Evolutionary conservation across 1,140 invertebrate genomes (phyloP), one percentile per base, ranked within the genome.

Genomic region (Melanaphis sacchari): DNA sequence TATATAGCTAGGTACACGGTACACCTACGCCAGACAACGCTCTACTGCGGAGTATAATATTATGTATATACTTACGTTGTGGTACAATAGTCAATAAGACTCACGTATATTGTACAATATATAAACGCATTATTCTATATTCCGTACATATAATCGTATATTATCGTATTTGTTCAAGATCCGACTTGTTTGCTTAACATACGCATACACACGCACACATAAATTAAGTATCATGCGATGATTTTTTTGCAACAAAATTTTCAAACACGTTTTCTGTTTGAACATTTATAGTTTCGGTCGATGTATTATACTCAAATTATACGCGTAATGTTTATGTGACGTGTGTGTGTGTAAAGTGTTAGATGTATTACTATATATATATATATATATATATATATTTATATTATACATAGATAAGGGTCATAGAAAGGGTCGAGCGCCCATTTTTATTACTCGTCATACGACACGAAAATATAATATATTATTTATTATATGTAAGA

Each of bases 251-350:
- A n/a, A 76, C 31, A 76, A n/a, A 76, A 76, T 76, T 18, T 66
- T n/a, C 31, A 76, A 76, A 76, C 59, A 76, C 59, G 59, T 76
- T 76, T 76, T 76, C 59, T n/a, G 59, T n/a, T 76, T n/a, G n/a
- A n/a, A n/a, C 4, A n/a, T 11, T 15, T 49, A 76, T 76, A 76
- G 11, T 76, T n/a, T 76, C 31, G 31, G n/a, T 36, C 59, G 59
- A 76, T 76, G 0, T 66, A 66, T 31, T 66, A 59, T n/a, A 66
- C n/a, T n/a, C 31, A 31, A 8, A 11, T 11, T 26, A 59, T 59
- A 59, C 8, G 31, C 59, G 26, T 31, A n/a, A 76, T 21, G 5
- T 76, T 18, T 4, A 22, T 76, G 18, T 76, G 59, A 76, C 31
- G n/a, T 59, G 31, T 66, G 59, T 76, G 59, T 76, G 59, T 76